Evolutionary conservation across 1,140 invertebrate species (phyloP), one percentile per base, ranked within the genome.

Genomic region (Ceratosolen fusciceps): DNA sequence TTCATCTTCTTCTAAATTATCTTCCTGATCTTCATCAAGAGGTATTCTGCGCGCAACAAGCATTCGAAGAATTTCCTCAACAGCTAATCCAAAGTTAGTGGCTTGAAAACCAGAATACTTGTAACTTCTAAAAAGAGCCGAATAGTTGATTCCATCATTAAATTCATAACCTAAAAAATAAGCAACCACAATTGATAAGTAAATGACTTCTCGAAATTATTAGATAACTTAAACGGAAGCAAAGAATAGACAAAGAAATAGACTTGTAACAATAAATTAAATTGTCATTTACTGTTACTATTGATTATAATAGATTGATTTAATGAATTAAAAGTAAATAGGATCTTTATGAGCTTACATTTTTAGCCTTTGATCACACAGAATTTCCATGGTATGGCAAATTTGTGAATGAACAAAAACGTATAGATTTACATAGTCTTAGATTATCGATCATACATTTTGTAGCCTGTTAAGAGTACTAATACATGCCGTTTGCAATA

Each of bases 41-140:
- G 93, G 92, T 82, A 93, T 87, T 29, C 92, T 91, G 82, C 95
- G 91, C 84, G 92, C 92, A 84, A 93, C 90, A 56, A 99, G 93
- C 98, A 99, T 99, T 93, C 93, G 95, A 83, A 96, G 95, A 67
- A 99, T 95, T 93, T 98, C 96, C 73, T 96, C 91, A 1, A 99
- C 94, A 16, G 97, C 97, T 85, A 94, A 90, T 0, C 96, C 97
- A 90, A 99, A 96, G 92, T 95, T 98, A 0, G 97, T 98, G 1
- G 98, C 97, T 93, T 99, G 98, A 88, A 99, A 99, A 62, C 98
- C 98, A 58, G 94, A 96, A 73, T 92, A 91, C 65, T 92, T 87
- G 87, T 96, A 99, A 29, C 94, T 94, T 78, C 95, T 88, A 7
- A 99, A 91, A 26, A 99, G 87, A 84, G 93, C 93, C 82, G 95